Evolutionary conservation across 2,888 invertebrate genomes (phyloP).

Genomic region (Ashinkailepas kermadecensis): DNA sequence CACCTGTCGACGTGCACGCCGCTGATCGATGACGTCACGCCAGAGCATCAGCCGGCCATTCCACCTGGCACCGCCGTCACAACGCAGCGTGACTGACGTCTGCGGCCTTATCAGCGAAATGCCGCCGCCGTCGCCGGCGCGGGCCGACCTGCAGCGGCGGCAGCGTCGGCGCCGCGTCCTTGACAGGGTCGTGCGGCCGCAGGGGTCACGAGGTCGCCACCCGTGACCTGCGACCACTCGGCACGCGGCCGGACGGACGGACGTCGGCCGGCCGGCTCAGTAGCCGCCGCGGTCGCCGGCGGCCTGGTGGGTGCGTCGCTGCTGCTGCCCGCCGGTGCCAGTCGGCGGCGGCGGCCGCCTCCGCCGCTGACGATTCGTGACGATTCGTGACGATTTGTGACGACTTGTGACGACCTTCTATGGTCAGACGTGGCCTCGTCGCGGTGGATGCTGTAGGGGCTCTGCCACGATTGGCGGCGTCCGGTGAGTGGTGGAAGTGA

Average conservation of each 20-base stretch:
- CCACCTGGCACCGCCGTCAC: not conserved
- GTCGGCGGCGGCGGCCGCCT: too few species aligned
- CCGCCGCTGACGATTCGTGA: too few species aligned
- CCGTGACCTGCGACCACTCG: not conserved
- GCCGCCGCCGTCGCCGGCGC: not conserved
- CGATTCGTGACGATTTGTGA: too few species aligned
- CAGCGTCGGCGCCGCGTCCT: not conserved
- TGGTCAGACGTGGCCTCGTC: too few species aligned
- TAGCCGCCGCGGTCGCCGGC: not conserved
- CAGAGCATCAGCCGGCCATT: too few species aligned
- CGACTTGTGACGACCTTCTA: too few species aligned
- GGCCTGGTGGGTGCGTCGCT: conserved; percentile 18
- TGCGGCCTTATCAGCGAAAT: not conserved
- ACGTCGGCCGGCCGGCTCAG: not conserved
- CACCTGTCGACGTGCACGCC: too few species aligned
- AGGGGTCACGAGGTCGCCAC: not conserved
- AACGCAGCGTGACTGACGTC: not conserved
- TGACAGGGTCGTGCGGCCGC: not conserved
- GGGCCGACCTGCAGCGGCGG: not conserved
- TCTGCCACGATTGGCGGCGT: too few species aligned
- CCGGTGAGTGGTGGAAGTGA: too few species aligned
- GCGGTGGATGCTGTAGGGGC: too few species aligned
- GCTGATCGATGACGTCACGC: too few species aligned
- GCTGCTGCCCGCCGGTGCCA: too few species aligned
- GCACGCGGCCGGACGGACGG: not conserved